phyloP scores from a whole-genome alignment of 2,888 invertebrate genomes.

The Drosophila nr. medialis region DNA sequence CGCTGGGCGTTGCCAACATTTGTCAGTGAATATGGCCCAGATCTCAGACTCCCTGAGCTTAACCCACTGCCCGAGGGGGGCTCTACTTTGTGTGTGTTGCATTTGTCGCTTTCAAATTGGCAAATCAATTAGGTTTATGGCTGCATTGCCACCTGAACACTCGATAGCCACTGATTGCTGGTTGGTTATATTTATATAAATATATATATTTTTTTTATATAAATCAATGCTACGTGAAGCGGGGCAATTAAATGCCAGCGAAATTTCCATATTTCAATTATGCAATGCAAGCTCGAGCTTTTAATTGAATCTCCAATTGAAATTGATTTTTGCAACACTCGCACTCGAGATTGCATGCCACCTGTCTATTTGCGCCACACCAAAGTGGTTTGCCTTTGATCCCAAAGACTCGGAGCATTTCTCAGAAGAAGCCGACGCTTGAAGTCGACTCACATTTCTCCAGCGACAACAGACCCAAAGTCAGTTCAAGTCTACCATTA shows the following conservation, averaged over 20 bases:
- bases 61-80: conserved; percentile 49
- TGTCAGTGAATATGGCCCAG: conserved; percentile 53
- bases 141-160: conserved; percentile 68
- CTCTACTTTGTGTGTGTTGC: conserved; percentile 1
- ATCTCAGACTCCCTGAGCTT: conserved; percentile 20
- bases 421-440: conserved; percentile 48
- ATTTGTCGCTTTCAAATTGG: conserved; percentile 64
- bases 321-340: conserved; percentile 34
- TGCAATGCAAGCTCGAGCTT: conserved; percentile 48
- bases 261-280: conserved; percentile 73
- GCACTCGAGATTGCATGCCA: conserved; percentile 20
- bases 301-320: conserved; percentile 51
- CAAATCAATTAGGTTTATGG: conserved; percentile 77
- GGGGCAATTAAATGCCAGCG: conserved; percentile 58
- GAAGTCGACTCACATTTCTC: conserved; percentile 62
- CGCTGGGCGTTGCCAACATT: conserved; percentile 63
- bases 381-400: conserved; percentile 39
- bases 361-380: conserved; percentile 25
- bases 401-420: conserved; percentile 20
- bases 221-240: conserved; percentile 56
- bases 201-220: no score
- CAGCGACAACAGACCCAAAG: neutral
- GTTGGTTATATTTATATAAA: neutral
- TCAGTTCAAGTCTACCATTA: conserved; percentile 17
- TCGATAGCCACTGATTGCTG: conserved; percentile 44